phyloP scores from a whole-genome alignment of 2,888 invertebrate species.

The Epinotia demarniana region DNA sequence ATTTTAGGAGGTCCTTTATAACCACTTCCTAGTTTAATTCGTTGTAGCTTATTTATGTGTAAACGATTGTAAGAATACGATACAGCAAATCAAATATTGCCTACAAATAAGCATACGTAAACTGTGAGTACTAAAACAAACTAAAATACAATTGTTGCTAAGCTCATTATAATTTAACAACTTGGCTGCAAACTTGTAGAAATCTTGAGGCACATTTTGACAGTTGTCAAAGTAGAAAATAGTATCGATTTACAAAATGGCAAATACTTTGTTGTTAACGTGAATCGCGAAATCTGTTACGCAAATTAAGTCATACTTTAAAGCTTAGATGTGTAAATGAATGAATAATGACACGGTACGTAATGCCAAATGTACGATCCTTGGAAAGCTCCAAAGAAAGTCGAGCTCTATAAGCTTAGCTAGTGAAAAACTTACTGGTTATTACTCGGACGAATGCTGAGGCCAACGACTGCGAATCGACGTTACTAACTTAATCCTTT shows the following conservation, averaged over 20 bases:
- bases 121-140: neutral
- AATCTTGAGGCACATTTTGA: conserved; percentile 10
- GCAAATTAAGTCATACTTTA: neutral
- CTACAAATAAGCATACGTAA: neutral
- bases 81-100: neutral
- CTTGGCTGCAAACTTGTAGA: neutral
- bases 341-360: too few species aligned
- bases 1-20: too few species aligned
- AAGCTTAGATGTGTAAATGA: too few species aligned
- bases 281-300: neutral
- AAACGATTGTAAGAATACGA: too few species aligned
- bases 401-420: neutral
- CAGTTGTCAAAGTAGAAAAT: conserved; percentile 19
- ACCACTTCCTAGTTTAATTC: neutral
- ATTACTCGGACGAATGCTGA: neutral
- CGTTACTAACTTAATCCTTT: neutral
- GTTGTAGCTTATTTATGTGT: neutral
- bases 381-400: neutral
- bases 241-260: conserved; percentile 35
- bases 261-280: conserved; percentile 19
- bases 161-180: neutral
- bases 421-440: too few species aligned
- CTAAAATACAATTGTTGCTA: neutral
- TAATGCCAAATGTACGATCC: neutral
- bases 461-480: neutral